A percentile compares a stretch with the other conserved stretches of the same genome.
Conservation (phyloP, 2,888 invertebrate species). For the Phengaris arion region DNA sequence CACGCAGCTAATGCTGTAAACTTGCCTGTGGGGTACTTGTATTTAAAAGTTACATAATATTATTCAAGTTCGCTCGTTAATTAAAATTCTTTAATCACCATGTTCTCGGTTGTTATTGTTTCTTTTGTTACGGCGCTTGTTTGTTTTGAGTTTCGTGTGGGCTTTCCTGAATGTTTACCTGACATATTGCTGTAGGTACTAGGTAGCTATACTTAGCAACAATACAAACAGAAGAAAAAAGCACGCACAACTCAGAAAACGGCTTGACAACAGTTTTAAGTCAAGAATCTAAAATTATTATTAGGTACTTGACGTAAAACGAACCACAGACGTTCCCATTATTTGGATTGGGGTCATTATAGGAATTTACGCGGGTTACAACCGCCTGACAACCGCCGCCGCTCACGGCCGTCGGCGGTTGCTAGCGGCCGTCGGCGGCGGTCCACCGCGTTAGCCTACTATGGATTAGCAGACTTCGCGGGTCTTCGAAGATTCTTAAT, state of each 20-base stretch:
- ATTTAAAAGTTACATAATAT: neutral
- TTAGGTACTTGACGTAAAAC: too few species aligned
- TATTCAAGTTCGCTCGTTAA: conserved; percentile 12
- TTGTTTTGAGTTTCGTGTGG: conserved; percentile 17
- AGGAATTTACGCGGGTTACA: too few species aligned
- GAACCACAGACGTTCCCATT: too few species aligned
- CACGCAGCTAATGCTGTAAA: neutral
- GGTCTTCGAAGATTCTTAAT: too few species aligned
- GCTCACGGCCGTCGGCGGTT: too few species aligned
- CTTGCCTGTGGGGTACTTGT: neutral
- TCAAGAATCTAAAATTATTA: too few species aligned
- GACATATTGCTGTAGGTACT: neutral
- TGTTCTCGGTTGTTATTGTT: conserved; percentile 18
- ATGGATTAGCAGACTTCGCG: too few species aligned
- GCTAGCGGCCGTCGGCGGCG: too few species aligned
- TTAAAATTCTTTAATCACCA: conserved; percentile 22
- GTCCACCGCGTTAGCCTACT: too few species aligned
- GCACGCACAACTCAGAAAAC: neutral
- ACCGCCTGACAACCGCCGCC: too few species aligned
- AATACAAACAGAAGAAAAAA: neutral
- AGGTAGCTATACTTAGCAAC: neutral
- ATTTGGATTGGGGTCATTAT: too few species aligned
- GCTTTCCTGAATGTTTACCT: conserved; percentile 20
- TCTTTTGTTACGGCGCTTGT: neutral
- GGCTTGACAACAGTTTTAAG: neutral